These are phyloP conservation scores for Chiroxiphia lanceolata DNA, from an alignment of 2,797 vertebrate genomes.

Conservation along the genomic window DNA sequence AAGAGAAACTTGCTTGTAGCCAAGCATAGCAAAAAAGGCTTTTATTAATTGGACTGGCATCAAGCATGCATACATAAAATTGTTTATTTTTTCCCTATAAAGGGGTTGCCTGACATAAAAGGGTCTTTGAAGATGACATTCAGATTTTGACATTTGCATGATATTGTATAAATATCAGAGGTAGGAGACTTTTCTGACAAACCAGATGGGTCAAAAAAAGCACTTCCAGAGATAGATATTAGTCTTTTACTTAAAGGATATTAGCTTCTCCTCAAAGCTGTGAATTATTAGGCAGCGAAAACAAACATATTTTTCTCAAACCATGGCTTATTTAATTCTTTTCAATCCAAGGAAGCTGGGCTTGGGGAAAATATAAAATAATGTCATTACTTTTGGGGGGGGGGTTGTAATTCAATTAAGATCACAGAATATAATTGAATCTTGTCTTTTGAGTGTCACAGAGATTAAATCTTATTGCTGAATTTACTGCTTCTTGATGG, in stretches of 20 bases:
- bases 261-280: conserved; percentile 73
- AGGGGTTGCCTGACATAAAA: conserved; percentile 96
- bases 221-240: conserved; percentile 68
- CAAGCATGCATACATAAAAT: conserved; percentile 96
- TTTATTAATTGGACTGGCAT: conserved; percentile 99
- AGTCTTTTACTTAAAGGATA: conserved; percentile 76
- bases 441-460: conserved; percentile 65
- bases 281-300: conserved; percentile 72
- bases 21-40: conserved; percentile 88
- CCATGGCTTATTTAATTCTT: conserved; percentile 54
- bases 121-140: conserved; percentile 99
- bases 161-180: conserved; percentile 92
- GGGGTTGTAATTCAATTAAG: conserved; percentile 68
- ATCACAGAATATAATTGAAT: conserved; percentile 71
- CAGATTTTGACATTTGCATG: conserved; percentile 99
- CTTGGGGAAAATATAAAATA: conserved; percentile 66
- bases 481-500: conserved; percentile 62
- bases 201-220: conserved; percentile 81
- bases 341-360: conserved; percentile 35
- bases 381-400: conserved; percentile 64
- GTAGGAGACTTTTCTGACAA: conserved; percentile 82
- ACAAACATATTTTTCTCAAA: conserved; percentile 73
- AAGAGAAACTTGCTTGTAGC: conserved; percentile 88
- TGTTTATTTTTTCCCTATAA: conserved; percentile 89
- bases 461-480: conserved; percentile 72